These are phyloP conservation scores for Hypomecis atomaria DNA, from an alignment of 2,888 invertebrate species.

Conservation along the genomic window DNA sequence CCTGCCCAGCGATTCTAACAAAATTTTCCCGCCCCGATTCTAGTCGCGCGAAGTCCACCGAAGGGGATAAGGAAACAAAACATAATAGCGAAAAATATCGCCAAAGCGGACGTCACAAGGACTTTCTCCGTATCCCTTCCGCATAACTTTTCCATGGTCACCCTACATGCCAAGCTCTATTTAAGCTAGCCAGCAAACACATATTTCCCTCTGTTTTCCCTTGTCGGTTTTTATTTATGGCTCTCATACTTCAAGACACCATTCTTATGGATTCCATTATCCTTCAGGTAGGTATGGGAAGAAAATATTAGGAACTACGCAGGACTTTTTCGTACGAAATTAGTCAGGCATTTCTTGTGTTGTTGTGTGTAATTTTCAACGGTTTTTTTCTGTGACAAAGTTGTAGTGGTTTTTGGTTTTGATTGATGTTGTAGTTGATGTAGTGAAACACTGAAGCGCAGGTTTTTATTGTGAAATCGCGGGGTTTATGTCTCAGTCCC, in stretches of 20 bases:
- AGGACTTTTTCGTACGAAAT: conserved; percentile 3
- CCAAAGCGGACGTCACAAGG: conserved; percentile 1
- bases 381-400: background rate
- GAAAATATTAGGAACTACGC: background rate
- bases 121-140: background rate
- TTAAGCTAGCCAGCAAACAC: conserved; percentile 25
- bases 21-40: no score
- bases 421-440: no score
- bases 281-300: conserved; percentile 3
- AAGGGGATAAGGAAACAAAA: no score
- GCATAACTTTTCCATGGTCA: conserved; percentile 14
- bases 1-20: no score
- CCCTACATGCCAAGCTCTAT: conserved; percentile 19
- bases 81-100: background rate
- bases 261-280: conserved; percentile 24
- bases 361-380: background rate
- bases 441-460: no score
- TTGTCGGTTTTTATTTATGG: conserved; percentile 37
- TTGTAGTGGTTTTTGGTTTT: background rate
- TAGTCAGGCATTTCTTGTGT: background rate
- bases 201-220: conserved; percentile 32
- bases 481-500: no score
- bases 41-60: no score
- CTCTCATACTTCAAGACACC: conserved; percentile 28
- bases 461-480: no score